Evolutionary conservation across 2,888 invertebrate genomes (phyloP), one percentile per base, ranked within the genome.

Genomic region (Trypoxylon attenuatum): DNA sequence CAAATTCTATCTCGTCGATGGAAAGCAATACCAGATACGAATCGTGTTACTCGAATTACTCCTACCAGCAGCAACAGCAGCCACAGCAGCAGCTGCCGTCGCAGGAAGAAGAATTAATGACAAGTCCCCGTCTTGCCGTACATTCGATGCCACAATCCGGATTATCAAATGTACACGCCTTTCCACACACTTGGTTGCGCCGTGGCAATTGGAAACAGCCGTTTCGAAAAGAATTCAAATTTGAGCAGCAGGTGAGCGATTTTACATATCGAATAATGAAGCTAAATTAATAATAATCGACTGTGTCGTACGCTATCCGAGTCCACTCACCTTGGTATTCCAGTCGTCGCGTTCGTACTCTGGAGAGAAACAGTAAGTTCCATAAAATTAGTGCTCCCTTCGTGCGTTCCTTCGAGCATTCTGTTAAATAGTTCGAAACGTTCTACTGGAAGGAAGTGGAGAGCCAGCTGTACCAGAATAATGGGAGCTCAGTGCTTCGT

Each of bases 1-100:
- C 79, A n/a, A 82, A 81, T 69, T 80, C 82, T 21, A 73, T 76
- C 39, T 76, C 80, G 18, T 75, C 80, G 10, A 58, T 78, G 60
- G 59, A 56, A 63, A 57, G 45, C 38, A 42, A 46, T 51, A 54
- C 57, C 21, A 70, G 65, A 23, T 80, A 69, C 41, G 73, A 83
- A 65, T 75, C 82, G 10, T 80, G 75, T 69, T 79, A 76, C 49
- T 69, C 72, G 21, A 75, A 67, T 54, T 74, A 78, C 55, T 59
- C 71, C 18, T 76, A 79, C 39, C 79, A 75, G 15, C 77, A 79
- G 41, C 78, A 78, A n/a, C 63, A 77, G 15, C 67, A 69, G 13
- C n/a, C n/a, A 19, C 76, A 76, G 45, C 76, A 77, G 27, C 71
- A 80, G 41, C 56, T 72, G 51, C 61, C 65, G 45, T 61, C 55